Conservation (phyloP, 2,888 invertebrate genomes). For the Halictus quadricinctus region DNA sequence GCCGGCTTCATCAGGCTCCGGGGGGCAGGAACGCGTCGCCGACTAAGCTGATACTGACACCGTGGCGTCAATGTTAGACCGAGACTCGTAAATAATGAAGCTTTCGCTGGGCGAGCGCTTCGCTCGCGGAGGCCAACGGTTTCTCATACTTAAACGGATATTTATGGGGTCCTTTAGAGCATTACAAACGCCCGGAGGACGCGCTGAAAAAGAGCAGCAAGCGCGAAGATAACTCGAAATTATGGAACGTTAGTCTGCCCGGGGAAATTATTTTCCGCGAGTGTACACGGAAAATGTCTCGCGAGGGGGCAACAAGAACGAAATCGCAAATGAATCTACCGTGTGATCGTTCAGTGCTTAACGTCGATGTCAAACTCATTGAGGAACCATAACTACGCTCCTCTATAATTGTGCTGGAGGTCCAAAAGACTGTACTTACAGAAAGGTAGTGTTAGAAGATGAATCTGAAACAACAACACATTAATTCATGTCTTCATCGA, state of each 20-base stretch:
- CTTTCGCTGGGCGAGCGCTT: background rate
- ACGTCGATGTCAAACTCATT: too few species aligned
- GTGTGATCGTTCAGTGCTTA: background rate
- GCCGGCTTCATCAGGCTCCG: slow-evolving; percentile 31
- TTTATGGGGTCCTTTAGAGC: slow-evolving; percentile 21
- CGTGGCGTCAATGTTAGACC: background rate
- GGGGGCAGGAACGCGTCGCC: background rate
- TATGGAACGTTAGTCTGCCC: background rate
- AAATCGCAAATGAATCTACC: background rate
- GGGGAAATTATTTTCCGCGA: background rate
- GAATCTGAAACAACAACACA: too few species aligned
- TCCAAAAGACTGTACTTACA: too few species aligned
- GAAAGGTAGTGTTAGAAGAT: too few species aligned
- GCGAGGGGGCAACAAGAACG: background rate
- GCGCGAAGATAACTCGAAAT: slow-evolving; percentile 1
- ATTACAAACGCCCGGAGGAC: slow-evolving; percentile 5
- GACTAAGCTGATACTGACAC: slow-evolving; percentile 33
- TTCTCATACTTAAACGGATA: slow-evolving; percentile 19
- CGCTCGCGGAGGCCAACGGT: background rate
- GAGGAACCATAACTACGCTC: too few species aligned
- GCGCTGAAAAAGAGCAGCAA: background rate
- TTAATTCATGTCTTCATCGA: too few species aligned
- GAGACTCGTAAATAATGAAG: slow-evolving; percentile 40
- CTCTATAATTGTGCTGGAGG: too few species aligned
- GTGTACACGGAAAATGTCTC: background rate